Evolutionary conservation across 2,888 invertebrate species (phyloP).

Genomic region (Slavum lentiscoides): DNA sequence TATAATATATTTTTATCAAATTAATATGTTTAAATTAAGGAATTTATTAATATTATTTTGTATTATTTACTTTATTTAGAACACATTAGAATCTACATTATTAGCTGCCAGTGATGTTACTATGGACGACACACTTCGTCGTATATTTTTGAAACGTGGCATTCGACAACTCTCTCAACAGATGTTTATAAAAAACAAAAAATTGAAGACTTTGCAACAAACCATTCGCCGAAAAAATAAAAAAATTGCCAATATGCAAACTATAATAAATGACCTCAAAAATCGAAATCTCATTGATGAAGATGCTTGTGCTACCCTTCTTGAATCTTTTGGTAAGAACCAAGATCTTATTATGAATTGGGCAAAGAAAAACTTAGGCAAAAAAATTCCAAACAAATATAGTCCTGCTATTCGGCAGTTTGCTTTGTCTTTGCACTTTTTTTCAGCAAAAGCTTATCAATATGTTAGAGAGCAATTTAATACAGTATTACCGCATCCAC

Average conservation of each 20-base stretch:
- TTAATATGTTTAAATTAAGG: background rate
- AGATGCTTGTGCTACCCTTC: background rate
- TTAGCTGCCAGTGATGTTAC: background rate
- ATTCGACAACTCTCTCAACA: background rate
- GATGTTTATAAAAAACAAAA: background rate
- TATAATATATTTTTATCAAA: background rate
- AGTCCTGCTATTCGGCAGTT: background rate
- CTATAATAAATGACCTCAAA: background rate
- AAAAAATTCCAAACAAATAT: conserved; percentile 3
- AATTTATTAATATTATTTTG: background rate
- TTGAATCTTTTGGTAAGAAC: conserved; percentile 15
- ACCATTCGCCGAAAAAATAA: background rate
- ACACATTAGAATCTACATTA: background rate
- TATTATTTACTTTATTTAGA: conserved; percentile 7
- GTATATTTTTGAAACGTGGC: background rate
- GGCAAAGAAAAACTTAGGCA: conserved; percentile 1
- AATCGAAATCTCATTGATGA: background rate
- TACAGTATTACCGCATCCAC: conserved; percentile 2
- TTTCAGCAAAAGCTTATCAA: conserved; percentile 8
- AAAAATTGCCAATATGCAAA: conserved; percentile 1
- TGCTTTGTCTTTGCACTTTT: conserved; percentile 12
- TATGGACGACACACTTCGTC: background rate
- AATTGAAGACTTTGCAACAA: background rate
- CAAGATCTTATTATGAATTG: conserved; percentile 5
- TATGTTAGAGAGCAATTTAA: conserved; percentile 26